Evolutionary conservation across 2,113 vertebrate genomes (phyloP).

Genomic region (Aegotheles bennettii): DNA sequence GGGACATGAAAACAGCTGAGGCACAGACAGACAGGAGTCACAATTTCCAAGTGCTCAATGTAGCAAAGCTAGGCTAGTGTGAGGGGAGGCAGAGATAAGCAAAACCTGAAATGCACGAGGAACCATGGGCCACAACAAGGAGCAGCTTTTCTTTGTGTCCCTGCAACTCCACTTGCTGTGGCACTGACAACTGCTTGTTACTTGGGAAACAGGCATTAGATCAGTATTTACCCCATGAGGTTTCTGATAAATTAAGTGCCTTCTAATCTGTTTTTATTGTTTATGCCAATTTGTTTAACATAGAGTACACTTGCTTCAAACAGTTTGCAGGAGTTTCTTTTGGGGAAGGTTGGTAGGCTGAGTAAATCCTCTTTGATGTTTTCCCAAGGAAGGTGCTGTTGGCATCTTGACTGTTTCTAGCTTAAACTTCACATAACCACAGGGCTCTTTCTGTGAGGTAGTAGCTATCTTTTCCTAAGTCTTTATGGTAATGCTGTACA

Average conservation of each 20-base stretch:
- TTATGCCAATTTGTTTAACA: neutral
- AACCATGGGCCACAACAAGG: neutral
- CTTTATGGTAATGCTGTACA: neutral
- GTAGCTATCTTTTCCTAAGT: neutral
- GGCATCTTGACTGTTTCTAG: neutral
- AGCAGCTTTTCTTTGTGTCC: neutral
- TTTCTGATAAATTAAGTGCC: neutral
- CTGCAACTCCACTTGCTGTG: neutral
- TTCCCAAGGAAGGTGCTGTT: neutral
- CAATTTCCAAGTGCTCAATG: neutral
- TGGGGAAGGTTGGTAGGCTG: neutral
- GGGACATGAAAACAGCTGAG: neutral
- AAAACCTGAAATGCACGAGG: neutral
- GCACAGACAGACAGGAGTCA: neutral
- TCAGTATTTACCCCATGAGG: neutral
- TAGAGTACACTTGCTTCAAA: neutral
- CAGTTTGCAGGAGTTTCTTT: neutral
- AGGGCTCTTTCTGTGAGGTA: neutral
- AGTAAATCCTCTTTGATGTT: neutral
- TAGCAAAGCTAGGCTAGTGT: neutral
- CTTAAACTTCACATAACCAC: neutral
- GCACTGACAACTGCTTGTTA: neutral
- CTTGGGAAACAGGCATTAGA: neutral
- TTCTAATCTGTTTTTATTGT: neutral
- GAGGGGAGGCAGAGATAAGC: neutral